Percentiles rank a stretch among this genome's conserved stretches.
Evolutionary conservation across 2,888 invertebrate species (phyloP).

Genomic region (Philhelius pedissequus): DNA sequence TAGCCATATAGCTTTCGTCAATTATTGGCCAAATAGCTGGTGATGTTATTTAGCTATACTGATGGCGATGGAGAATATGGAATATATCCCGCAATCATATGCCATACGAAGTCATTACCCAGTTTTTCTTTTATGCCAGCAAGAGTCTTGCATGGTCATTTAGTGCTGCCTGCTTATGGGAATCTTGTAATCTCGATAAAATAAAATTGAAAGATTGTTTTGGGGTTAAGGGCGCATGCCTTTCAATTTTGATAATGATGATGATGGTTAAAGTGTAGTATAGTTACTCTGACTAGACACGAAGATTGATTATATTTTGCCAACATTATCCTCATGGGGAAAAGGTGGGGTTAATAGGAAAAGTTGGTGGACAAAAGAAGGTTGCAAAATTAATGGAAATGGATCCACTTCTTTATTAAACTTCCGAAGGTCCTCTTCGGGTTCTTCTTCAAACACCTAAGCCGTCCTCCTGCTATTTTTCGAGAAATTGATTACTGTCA

Average conservation of each 20-base stretch:
- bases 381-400: constrained; percentile 47
- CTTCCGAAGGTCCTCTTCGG: neutral
- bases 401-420: constrained; percentile 14
- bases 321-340: constrained; percentile 3
- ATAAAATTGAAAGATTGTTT: constrained; percentile 19
- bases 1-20: constrained; percentile 50
- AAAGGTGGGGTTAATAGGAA: neutral
- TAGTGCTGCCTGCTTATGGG: constrained; percentile 25
- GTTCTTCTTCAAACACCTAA: constrained; percentile 31
- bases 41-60: constrained; percentile 40
- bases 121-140: constrained; percentile 32
- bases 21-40: constrained; percentile 68
- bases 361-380: constrained; percentile 44
- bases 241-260: neutral
- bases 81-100: constrained; percentile 43
- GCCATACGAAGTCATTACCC: constrained; percentile 32
- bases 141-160: constrained; percentile 69
- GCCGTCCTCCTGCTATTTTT: neutral
- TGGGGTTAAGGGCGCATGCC: constrained; percentile 41
- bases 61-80: neutral
- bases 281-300: constrained; percentile 66
- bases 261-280: constrained; percentile 25
- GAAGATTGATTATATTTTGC: constrained; percentile 70
- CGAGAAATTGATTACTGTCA: constrained; percentile 78
- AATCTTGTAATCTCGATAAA: constrained; percentile 17